Percentiles rank a stretch among this genome's conserved stretches.
phyloP scores from a whole-genome alignment of 1,140 invertebrate genomes.

The Capitella teleta region DNA sequence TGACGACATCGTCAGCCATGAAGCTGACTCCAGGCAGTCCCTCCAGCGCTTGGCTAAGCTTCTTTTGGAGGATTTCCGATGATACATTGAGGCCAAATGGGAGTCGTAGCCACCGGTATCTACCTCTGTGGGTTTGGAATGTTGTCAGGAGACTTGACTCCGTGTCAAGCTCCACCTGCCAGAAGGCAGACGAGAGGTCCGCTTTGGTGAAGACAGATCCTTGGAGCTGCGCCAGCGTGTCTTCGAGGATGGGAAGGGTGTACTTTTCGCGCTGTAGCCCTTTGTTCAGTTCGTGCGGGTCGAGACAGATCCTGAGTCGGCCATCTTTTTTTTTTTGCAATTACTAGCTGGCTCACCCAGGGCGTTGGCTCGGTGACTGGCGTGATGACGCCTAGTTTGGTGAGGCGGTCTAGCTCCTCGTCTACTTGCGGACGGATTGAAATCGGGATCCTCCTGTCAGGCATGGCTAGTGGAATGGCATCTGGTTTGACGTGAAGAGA shows the following conservation, averaged over 20 bases:
- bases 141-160: conserved; percentile 18
- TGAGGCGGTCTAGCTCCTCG: conserved; percentile 13
- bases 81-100: conserved; percentile 16
- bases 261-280: conserved; percentile 16
- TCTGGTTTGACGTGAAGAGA: conserved; percentile 8
- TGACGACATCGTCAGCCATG: conserved; percentile 36
- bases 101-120: conserved; percentile 15
- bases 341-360: conserved; percentile 17
- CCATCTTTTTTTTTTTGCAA: conserved; percentile 16
- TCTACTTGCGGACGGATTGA: conserved; percentile 9
- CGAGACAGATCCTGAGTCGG: conserved; percentile 17
- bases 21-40: conserved; percentile 30
- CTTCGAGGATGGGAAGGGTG: conserved; percentile 17
- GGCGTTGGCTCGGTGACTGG: conserved; percentile 16
- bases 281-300: conserved; percentile 18
- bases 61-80: conserved; percentile 30
- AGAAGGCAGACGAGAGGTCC: conserved; percentile 17
- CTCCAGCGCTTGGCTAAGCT: conserved; percentile 22
- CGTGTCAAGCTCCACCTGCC: conserved; percentile 18
- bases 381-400: conserved; percentile 11
- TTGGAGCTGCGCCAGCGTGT: conserved; percentile 16
- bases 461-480: conserved; percentile 9
- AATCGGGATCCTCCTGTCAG: conserved; percentile 9
- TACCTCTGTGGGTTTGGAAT: conserved; percentile 16
- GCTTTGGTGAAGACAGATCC: conserved; percentile 18